Evolutionary conservation across 2,797 vertebrate genomes (phyloP), one percentile per base, ranked within the genome.

Genomic region (Decapterus maruadsi): DNA sequence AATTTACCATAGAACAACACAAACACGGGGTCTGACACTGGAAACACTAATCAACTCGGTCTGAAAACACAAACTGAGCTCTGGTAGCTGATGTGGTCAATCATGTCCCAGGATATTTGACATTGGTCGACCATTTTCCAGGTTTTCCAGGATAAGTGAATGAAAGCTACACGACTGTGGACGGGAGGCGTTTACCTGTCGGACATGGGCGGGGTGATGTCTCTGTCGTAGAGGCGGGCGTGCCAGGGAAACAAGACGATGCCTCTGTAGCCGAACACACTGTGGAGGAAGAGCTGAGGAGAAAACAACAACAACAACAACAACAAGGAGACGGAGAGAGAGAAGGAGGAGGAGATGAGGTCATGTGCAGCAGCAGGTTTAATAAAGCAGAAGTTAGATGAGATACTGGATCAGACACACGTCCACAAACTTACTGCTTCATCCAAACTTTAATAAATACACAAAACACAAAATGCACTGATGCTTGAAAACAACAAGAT

Each of bases 161-260:
- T n/a, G n/a, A n/a, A n/a, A n/a, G n/a, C n/a, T n/a, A n/a, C n/a
- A n/a, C n/a, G n/a, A n/a, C n/a, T n/a, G n/a, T n/a, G n/a, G n/a
- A n/a, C n/a, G 26, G 26, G 26, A 26, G 26, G 26, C 3, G 20
- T 78, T 40, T 86, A 99, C 98, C 97, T 98, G 84, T 99, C 98
- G 68, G 96, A 84, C 58, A 95, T 86, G 40, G 95, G 92, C 82
- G 97, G 97, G 67, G 97, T 96, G 80, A 99, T 95, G 84, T 99
- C 98, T 76, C 98, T 92, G 90, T 99, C 98, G 3, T 99, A 99
- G 3, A 99, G 95, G 62, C 98, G 95, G 79, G 98, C 98, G 13
- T 99, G 97, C 98, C 98, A 99, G 4, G 98, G 98, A 82, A 99
- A 99, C 83, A 99, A 93, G 60, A 99, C 97, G 0, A 99, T 98